Conservation (phyloP, 2,888 invertebrate species). For the Ectobius pallidus region DNA sequence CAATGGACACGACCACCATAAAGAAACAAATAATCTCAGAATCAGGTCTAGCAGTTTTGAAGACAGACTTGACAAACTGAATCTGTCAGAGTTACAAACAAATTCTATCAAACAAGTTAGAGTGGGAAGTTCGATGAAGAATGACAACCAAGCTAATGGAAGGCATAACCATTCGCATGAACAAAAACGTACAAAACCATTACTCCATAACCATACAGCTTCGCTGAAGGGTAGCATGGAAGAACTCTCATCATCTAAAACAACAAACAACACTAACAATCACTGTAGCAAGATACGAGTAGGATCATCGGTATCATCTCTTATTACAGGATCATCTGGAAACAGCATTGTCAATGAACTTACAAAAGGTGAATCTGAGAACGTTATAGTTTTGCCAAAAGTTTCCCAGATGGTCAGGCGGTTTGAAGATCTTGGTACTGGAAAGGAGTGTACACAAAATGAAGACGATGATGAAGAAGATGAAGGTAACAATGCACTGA, state of each 20-base stretch:
- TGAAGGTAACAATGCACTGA: slow-evolving; percentile 71
- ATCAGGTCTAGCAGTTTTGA: slow-evolving; percentile 24
- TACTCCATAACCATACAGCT: neutral
- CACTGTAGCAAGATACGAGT: slow-evolving; percentile 39
- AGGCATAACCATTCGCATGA: neutral
- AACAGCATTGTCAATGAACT: slow-evolving; percentile 44
- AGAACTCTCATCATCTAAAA: neutral
- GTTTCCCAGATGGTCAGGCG: slow-evolving; percentile 53
- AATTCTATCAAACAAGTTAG: neutral
- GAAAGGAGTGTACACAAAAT: slow-evolving; percentile 37
- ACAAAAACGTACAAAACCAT: neutral
- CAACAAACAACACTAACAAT: neutral
- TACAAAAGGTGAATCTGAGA: slow-evolving; percentile 30
- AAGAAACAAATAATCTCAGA: slow-evolving; percentile 9
- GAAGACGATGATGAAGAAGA: slow-evolving; percentile 57
- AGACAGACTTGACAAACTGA: slow-evolving; percentile 37
- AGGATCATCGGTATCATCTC: slow-evolving; percentile 43
- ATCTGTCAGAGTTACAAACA: slow-evolving; percentile 17
- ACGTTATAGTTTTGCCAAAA: slow-evolving; percentile 42
- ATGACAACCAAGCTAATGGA: neutral
- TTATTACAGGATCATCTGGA: slow-evolving; percentile 42
- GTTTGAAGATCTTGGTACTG: slow-evolving; percentile 54
- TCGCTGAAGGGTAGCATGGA: neutral
- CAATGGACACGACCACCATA: slow-evolving; percentile 12
- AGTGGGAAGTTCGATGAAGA: slow-evolving; percentile 16